Percentiles rank a stretch among this genome's conserved stretches.
These are phyloP conservation scores for Bolinopsis microptera DNA, from an alignment of 37 sponge, comb jelly and placozoan genomes.

Conservation along the genomic window DNA sequence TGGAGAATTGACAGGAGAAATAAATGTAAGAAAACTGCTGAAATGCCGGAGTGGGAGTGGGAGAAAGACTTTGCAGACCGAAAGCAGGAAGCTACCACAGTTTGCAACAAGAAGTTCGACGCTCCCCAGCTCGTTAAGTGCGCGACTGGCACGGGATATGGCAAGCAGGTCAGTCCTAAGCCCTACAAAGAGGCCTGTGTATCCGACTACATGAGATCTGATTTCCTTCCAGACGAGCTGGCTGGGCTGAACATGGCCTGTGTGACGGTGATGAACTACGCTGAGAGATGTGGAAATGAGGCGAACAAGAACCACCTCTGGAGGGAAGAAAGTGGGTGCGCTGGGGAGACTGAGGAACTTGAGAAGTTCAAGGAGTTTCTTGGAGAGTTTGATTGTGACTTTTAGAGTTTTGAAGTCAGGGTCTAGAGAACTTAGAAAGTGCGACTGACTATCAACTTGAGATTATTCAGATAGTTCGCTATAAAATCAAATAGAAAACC, in stretches of 20 bases:
- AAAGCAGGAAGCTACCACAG: not conserved
- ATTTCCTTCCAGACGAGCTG: not conserved
- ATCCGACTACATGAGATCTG: constrained; percentile 48
- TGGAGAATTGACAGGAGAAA: not conserved
- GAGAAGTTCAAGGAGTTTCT: not conserved
- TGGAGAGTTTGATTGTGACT: not conserved
- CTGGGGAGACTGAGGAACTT: not conserved
- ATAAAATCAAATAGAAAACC: too few relatives aligned
- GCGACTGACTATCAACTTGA: too few relatives aligned
- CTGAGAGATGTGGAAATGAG: constrained; percentile 38
- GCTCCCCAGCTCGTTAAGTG: not conserved
- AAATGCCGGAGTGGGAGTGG: constrained; percentile 28
- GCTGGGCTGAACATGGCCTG: not conserved
- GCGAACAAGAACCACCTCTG: constrained; percentile 13
- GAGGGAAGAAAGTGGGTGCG: constrained; percentile 17
- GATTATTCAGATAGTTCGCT: too few relatives aligned
- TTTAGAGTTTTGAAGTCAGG: not conserved
- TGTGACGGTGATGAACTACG: constrained; percentile 4
- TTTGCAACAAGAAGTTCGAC: constrained; percentile 17
- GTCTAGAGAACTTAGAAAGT: too few relatives aligned
- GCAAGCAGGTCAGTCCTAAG: not conserved
- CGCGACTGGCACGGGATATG: constrained; percentile 5
- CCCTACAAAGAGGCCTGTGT: constrained; percentile 40
- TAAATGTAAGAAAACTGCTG: constrained; percentile 6
- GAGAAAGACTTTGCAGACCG: constrained; percentile 2